Evolutionary conservation across 2,888 invertebrate genomes (phyloP).

Genomic region (Agonopterix subpropinquella): DNA sequence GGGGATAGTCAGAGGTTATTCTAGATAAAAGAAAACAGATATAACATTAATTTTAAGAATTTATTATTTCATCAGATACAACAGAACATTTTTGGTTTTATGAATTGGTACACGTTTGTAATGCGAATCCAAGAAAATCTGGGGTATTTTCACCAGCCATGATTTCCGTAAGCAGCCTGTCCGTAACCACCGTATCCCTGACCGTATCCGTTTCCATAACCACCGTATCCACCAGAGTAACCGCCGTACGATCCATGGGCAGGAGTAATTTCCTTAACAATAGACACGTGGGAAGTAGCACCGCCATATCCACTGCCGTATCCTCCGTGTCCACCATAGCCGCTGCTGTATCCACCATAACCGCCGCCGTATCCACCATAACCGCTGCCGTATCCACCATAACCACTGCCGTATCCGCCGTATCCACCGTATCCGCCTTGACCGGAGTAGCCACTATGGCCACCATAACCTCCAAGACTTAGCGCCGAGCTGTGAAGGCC

Average conservation of each 20-base stretch:
- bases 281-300: conserved; percentile 5
- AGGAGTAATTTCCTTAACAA: conserved; percentile 1
- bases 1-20: not conserved
- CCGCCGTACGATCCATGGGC: conserved; percentile 5
- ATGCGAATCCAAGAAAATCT: too few relatives aligned
- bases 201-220: conserved; percentile 12
- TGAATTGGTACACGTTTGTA: too few relatives aligned
- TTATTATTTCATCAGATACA: not conserved
- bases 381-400: conserved; percentile 6
- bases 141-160: conserved; percentile 12
- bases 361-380: conserved; percentile 9
- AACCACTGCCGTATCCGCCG: conserved; percentile 5
- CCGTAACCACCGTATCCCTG: conserved; percentile 9
- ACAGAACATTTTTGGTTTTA: too few relatives aligned
- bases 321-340: conserved; percentile 12
- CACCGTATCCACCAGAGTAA: conserved; percentile 5
- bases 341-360: conserved; percentile 11
- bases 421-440: conserved; percentile 12
- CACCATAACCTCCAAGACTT: conserved; percentile 9
- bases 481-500: conserved; percentile 17
- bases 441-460: conserved; percentile 9
- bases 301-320: conserved; percentile 11
- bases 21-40: not conserved
- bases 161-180: conserved; percentile 7
- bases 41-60: not conserved